Evolutionary conservation across 1,140 invertebrate species (phyloP), one percentile per base, ranked within the genome.

Genomic region (Argopecten irradians): DNA sequence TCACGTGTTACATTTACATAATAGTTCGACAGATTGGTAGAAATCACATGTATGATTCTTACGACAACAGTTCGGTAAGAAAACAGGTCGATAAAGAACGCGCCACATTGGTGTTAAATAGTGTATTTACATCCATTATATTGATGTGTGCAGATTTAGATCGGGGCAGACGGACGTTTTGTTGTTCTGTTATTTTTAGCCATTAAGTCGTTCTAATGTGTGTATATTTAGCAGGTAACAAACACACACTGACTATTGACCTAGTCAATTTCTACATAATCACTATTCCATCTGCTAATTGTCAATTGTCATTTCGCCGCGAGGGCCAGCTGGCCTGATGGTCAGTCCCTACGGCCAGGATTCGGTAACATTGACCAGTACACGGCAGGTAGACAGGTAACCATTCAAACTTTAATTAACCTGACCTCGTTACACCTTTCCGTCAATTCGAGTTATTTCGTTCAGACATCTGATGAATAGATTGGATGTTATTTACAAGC

Each of bases 351-450:
- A 22, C 28, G n/a, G 55, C 55, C 55, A 28, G 1, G n/a, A 28
- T 71, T 71, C 55, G 55, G 22, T 71, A 71, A 71, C 55, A 71
- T 71, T 71, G 55, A 71, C 55, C 55, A 71, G 55, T 71, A 71
- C 55, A 71, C 22, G 55, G 8, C 55, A 71, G 55, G 55, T 71
- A 71, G 55, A 71, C 55, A 71, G 55, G 55, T 71, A n/a, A 71
- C 55, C 55, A 71, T 71, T 71, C 55, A 71, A 28, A n/a, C 55
- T n/a, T 11, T 71, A 71, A 71, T 71, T 71, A n/a, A 71, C 55
- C 55, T 71, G 55, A 71, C 55, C 55, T 46, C 28, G 28, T 71
- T 71, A 71, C n/a, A 71, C n/a, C 55, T 71, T 71, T 71, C 28
- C 55, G 55, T 71, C 55, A 71, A 71, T 71, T 71, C 55, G 28